phyloP scores from a whole-genome alignment of 2,888 invertebrate genomes.

The Eristalis pertinax region DNA sequence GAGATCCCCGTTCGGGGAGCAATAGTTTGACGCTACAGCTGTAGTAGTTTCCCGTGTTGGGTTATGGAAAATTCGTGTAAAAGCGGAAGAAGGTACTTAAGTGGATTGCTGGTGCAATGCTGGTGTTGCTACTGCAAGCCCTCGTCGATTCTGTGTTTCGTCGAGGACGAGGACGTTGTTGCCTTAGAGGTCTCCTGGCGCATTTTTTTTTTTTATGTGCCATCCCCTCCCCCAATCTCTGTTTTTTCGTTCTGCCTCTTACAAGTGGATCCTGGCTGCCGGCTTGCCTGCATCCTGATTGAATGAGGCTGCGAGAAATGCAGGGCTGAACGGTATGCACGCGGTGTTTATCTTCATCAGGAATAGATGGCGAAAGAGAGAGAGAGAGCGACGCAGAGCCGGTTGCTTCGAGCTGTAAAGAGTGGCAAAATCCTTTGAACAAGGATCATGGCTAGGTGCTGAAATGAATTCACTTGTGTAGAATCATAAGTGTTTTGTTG shows the following conservation, averaged over 20 bases:
- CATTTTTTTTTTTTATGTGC: conserved; percentile 2
- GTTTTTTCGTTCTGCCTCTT: conserved; percentile 11
- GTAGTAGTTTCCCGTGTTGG: conserved; percentile 21
- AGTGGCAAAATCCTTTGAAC: conserved; percentile 16
- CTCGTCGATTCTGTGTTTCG: background rate
- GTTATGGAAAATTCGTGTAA: conserved; percentile 72
- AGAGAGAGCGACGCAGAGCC: too few species aligned
- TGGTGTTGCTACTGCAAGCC: conserved; percentile 12
- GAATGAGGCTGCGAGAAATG: conserved; percentile 18
- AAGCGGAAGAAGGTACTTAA: conserved; percentile 69
- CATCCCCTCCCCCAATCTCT: background rate
- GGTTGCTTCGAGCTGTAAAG: conserved; percentile 12
- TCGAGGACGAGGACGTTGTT: conserved; percentile 8
- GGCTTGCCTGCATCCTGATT: background rate
- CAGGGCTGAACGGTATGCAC: background rate
- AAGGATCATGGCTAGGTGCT: conserved; percentile 53
- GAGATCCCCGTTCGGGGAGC: background rate
- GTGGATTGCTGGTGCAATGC: conserved; percentile 59
- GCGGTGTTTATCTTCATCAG: conserved; percentile 58
- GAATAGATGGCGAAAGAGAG: background rate
- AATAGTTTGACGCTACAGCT: background rate
- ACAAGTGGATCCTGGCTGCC: background rate
- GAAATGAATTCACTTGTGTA: conserved; percentile 61
- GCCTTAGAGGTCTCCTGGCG: conserved; percentile 18
- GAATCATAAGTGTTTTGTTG: conserved; percentile 57